Base-by-base conservation (phyloP, 1,140 invertebrate genomes). In the Drosophila saltans region DNA sequence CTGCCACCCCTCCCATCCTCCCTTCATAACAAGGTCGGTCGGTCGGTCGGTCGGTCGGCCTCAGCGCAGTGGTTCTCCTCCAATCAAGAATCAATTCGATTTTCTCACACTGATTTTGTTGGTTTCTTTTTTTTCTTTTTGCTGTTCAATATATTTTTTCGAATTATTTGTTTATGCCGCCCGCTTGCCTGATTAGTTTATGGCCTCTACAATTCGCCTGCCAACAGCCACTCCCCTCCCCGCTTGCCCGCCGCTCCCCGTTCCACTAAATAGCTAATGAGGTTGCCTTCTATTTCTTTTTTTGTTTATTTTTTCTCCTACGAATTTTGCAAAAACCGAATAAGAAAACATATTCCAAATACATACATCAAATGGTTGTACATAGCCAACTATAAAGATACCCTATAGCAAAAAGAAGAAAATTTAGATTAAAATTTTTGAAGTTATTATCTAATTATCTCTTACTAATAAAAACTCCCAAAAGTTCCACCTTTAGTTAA, bases 161-260 rank as follows among this genome's bases (percentile, higher is more conserved):
- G 72, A 67, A 77, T 69, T 82, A 88, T 88, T 88, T 88, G 84
- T 89, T 89, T 89, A 88, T 79, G 75, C 75, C 72, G 83, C 82
- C 45, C 45, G 45, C 45, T 24, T 48, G 71, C 79, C 83, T 75
- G 83, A 86, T 80, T 86, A 72, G 69, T 88, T 86, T 76, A 86
- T 82, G 75, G 75, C 68, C 55, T 16, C 45, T 52, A 52, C 30
- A 36, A 41, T 36, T 16, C 33, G 30, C 61, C 43, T 28, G 3
- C 1, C n/a, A 9, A 4, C 55, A 56, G 43, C 40, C 36, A 5
- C 6, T 36, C n/a, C 5, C 28, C 26, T 16, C 16, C 16, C 16
- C 16, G 16, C 16, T 16, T 16, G 11, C 7, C 55, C 60, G 43
- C 40, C 36, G 33, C 6, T 36, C n/a, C 5, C 28, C 26, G 36